phyloP scores from a whole-genome alignment of 2,888 invertebrate species.

The Ochropleura leucogaster region DNA sequence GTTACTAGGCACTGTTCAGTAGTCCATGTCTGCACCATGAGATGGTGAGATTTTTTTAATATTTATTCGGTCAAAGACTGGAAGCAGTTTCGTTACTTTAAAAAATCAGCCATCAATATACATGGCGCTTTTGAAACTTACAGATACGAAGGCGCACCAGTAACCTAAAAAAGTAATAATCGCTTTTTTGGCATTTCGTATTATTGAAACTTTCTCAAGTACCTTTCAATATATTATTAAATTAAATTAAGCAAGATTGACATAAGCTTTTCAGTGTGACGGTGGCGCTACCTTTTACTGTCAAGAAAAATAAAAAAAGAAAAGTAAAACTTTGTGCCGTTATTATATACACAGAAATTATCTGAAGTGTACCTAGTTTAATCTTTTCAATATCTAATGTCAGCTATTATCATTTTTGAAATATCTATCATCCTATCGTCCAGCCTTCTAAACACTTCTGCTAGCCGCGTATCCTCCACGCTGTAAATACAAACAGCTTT shows the following conservation, averaged over 20 bases:
- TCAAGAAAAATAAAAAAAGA: too few species aligned
- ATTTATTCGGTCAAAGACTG: background rate
- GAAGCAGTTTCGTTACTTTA: background rate
- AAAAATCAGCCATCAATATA: background rate
- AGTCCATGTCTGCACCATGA: background rate
- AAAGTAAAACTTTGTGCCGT: too few species aligned
- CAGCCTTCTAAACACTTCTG: background rate
- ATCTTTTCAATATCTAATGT: background rate
- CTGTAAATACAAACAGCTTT: slow-evolving; percentile 17
- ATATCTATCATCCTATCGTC: too few species aligned
- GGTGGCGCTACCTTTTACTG: too few species aligned
- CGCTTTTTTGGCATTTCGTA: background rate
- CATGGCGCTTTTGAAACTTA: background rate
- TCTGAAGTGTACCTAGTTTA: too few species aligned
- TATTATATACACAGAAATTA: too few species aligned
- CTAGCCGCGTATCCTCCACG: background rate
- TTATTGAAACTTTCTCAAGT: too few species aligned
- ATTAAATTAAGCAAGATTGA: too few species aligned
- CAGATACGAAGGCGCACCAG: too few species aligned
- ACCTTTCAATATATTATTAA: too few species aligned
- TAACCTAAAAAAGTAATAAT: background rate
- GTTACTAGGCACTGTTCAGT: background rate
- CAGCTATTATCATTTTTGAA: too few species aligned
- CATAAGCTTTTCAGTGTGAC: too few species aligned
- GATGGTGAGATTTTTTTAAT: background rate